Evolutionary conservation across 2,888 invertebrate genomes (phyloP), one percentile per base, ranked within the genome.

Genomic region (Ceraclea dissimilis): DNA sequence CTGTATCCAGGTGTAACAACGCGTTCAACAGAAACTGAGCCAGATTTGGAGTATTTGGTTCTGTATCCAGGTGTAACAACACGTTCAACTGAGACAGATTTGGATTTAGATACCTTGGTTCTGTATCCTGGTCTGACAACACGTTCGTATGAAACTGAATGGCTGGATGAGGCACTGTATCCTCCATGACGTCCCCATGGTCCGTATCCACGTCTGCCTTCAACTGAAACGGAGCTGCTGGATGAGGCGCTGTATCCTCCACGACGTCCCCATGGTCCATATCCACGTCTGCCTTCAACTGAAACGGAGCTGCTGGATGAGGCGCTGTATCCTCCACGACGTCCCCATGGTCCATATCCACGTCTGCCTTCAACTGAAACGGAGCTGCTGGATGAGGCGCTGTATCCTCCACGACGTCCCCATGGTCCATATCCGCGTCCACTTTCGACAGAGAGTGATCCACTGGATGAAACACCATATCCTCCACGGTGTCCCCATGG

Each of bases 351-450:
- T 44, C 44, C 54, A 39, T 4, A 31, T 31, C 48, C 19, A 21
- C 43, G 43, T 48, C 52, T 43, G 8, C 33, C 52, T 44, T 49
- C 51, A 21, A 53, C 31, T 16, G 56, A 56, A 20, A 19, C 39
- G 34, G 26, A 50, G 18, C 16, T 26, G 44, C n/a, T 17, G 20
- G 18, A 6, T 8, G 31, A 31, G n/a, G n/a, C n/a, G n/a, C n/a
- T n/a, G 31, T 31, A 31, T 31, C 31, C 31, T 31, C 31, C 31
- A 43, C 44, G 52, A 6, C 53, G 21, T 19, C 48, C 49, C 10
- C 18, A 20, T 22, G 51, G 51, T 56, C 56, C 56, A 43, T 17
- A 19, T 21, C 33, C 18, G 2, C 6, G 11, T 17, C 19, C 54
- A 11, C 22, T 8, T 31, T 44, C 49, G 19, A 39, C 20, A 2